Conservation (phyloP, 2,888 invertebrate species). For the Eupithecia exiguata region DNA sequence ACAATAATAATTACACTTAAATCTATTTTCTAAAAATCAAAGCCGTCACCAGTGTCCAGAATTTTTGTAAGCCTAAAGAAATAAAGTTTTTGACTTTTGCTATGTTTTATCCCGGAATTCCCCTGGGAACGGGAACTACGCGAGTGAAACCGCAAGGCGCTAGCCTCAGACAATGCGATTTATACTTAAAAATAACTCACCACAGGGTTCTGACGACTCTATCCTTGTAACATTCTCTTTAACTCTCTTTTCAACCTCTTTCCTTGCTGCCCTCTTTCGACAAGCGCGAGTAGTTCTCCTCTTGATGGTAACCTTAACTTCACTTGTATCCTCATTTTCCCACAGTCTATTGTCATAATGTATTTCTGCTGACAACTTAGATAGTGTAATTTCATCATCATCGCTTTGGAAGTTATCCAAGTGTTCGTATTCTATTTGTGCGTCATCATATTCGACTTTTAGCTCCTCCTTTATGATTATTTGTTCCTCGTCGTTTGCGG, state of each 20-base stretch:
- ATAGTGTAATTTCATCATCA: not conserved
- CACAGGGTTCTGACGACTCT: not conserved
- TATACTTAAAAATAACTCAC: not conserved
- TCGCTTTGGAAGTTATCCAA: not conserved
- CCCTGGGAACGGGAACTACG: too few relatives aligned
- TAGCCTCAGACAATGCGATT: too few relatives aligned
- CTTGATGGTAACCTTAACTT: not conserved
- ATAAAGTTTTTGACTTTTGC: too few relatives aligned
- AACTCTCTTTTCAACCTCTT: not conserved
- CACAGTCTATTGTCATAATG: not conserved
- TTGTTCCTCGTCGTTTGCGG: not conserved
- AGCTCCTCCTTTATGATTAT: not conserved
- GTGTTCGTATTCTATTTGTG: not conserved
- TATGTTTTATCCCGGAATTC: too few relatives aligned
- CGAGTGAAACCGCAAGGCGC: too few relatives aligned
- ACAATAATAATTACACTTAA: too few relatives aligned
- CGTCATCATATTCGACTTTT: conserved; percentile 5
- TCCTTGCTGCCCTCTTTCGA: not conserved
- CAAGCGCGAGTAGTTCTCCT: not conserved
- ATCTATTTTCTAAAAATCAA: too few relatives aligned
- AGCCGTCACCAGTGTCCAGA: too few relatives aligned
- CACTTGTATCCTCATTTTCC: not conserved
- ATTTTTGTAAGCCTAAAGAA: too few relatives aligned
- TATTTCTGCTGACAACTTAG: not conserved
- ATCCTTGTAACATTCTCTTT: not conserved